Percentiles rank a stretch among this genome's conserved stretches.
phyloP scores from a whole-genome alignment of 2,888 invertebrate species.

The Hyles lineata region DNA sequence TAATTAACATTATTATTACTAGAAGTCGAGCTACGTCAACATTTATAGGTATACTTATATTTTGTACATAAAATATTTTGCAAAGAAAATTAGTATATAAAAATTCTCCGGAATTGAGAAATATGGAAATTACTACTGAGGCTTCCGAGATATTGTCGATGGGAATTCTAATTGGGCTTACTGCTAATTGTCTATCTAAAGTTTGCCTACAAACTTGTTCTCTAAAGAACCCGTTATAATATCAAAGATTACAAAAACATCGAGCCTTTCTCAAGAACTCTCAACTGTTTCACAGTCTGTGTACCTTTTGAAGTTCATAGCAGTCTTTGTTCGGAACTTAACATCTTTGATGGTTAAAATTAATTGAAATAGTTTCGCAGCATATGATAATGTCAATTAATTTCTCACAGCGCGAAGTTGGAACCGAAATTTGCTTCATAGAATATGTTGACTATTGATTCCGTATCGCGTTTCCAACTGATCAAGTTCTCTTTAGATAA shows the following conservation, averaged over 20 bases:
- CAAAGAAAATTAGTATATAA: too few species aligned
- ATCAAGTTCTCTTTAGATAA: background rate
- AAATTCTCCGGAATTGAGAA: too few species aligned
- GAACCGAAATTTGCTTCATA: constrained; percentile 7
- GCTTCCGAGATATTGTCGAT: too few species aligned
- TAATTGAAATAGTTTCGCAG: constrained; percentile 38
- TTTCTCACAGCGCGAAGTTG: background rate
- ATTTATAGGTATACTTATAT: too few species aligned
- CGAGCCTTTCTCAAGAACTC: background rate
- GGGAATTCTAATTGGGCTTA: too few species aligned
- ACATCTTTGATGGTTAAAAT: constrained; percentile 34
- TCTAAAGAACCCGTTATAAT: background rate
- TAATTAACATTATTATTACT: too few species aligned
- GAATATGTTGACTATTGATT: constrained; percentile 5
- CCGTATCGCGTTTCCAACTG: background rate
- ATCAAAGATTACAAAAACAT: constrained; percentile 6
- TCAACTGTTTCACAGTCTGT: constrained; percentile 4
- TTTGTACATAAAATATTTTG: too few species aligned
- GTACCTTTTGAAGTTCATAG: constrained; percentile 4
- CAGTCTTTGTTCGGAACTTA: constrained; percentile 26
- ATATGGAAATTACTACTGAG: too few species aligned
- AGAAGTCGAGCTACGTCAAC: too few species aligned
- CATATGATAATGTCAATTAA: constrained; percentile 22
- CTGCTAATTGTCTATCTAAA: too few species aligned
- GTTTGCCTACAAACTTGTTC: background rate